Percentiles rank a stretch among this genome's conserved stretches.
phyloP scores from a whole-genome alignment of 2,888 invertebrate species.

The Buathra laborator region DNA sequence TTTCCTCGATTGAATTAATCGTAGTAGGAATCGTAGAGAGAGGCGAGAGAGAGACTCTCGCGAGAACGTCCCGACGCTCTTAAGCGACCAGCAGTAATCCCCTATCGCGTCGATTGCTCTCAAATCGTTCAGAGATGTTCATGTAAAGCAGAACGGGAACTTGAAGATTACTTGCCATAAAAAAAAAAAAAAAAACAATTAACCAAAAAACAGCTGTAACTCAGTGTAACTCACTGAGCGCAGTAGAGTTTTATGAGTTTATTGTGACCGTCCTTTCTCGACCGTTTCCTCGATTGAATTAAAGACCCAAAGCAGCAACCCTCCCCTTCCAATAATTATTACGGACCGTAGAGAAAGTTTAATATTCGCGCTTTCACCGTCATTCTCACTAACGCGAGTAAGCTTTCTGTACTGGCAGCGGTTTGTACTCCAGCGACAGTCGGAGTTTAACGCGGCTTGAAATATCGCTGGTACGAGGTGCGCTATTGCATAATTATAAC shows the following conservation, averaged over 20 bases:
- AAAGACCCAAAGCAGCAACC: constrained; percentile 17
- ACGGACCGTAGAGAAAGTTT: constrained; percentile 31
- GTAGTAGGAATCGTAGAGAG: constrained; percentile 54
- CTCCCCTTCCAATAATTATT: constrained; percentile 33
- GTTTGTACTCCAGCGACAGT: constrained; percentile 16
- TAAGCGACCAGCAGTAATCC: constrained; percentile 73
- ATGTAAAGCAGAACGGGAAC: constrained; percentile 7
- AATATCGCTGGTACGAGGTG: constrained; percentile 20
- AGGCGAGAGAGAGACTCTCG: constrained; percentile 56
- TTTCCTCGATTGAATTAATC: constrained; percentile 26
- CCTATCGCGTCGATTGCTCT: constrained; percentile 64
- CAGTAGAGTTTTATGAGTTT: constrained; percentile 20
- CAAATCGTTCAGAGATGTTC: constrained; percentile 47
- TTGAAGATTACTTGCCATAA: not conserved
- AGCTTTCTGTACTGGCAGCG: constrained; percentile 9
- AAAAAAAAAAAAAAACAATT: not conserved
- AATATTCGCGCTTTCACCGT: not conserved
- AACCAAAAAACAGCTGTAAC: not conserved
- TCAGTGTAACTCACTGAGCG: not conserved
- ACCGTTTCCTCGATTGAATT: constrained; percentile 23
- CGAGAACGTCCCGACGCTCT: constrained; percentile 72
- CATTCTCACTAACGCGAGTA: constrained; percentile 26
- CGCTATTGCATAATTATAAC: constrained; percentile 67
- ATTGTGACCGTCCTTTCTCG: not conserved
- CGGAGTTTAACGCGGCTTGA: constrained; percentile 43